phyloP scores from a whole-genome alignment of 2,888 invertebrate species.

The Helicoverpa assulta region DNA sequence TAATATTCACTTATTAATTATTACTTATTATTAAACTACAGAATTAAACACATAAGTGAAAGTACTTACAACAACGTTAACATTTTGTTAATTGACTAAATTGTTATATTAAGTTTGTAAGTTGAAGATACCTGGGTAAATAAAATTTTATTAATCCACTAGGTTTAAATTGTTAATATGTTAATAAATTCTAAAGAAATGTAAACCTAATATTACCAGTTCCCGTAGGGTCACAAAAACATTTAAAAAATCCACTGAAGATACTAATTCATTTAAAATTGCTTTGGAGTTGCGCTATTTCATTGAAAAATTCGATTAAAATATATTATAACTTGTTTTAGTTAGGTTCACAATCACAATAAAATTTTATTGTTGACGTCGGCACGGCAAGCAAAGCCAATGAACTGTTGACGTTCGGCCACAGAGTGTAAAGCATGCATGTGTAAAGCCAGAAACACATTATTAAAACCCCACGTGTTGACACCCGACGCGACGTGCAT shows the following conservation, averaged over 20 bases:
- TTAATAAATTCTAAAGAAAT: not conserved
- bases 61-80: constrained; percentile 50
- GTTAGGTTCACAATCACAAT: not conserved
- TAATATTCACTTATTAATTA: not conserved
- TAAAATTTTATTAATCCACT: constrained; percentile 38
- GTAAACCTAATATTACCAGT: constrained; percentile 28
- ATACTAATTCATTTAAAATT: constrained; percentile 6
- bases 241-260: constrained; percentile 16
- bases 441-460: too few species aligned
- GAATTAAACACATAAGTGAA: constrained; percentile 15
- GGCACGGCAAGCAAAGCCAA: constrained; percentile 55
- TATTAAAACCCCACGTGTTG: too few species aligned
- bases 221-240: constrained; percentile 1
- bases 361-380: constrained; percentile 51
- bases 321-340: not conserved
- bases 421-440: too few species aligned
- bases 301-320: constrained; percentile 2
- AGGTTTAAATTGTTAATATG: not conserved
- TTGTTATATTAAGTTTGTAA: constrained; percentile 27
- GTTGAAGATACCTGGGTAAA: constrained; percentile 30
- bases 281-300: not conserved
- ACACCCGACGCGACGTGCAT: too few species aligned
- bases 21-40: not conserved
- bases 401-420: constrained; percentile 38
- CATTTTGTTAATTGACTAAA: constrained; percentile 5